Conservation (phyloP, 2,888 invertebrate species). For the Hemicrepidius hirtus region DNA sequence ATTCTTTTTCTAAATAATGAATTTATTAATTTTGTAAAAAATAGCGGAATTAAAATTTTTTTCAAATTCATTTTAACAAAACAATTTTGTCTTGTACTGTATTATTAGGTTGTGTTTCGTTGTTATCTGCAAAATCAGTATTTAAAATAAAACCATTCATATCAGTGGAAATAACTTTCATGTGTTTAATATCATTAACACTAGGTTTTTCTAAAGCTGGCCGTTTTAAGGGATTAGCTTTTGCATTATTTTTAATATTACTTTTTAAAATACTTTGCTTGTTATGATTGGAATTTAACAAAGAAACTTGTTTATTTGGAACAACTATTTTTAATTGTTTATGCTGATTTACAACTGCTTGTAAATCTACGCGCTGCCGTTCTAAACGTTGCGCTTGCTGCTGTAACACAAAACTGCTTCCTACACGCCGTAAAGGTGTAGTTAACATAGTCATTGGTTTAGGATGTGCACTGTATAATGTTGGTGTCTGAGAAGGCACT, state of each 20-base stretch:
- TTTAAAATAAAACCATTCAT: conserved; percentile 67
- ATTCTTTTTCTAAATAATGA: no score
- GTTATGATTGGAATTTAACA: conserved; percentile 54
- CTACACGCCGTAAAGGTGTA: conserved; percentile 76
- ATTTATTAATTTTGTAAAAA: background rate
- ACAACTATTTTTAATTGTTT: conserved; percentile 59
- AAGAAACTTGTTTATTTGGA: conserved; percentile 59
- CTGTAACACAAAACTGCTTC: conserved; percentile 75
- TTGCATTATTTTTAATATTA: conserved; percentile 62
- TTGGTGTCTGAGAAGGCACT: conserved; percentile 48
- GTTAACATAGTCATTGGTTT: conserved; percentile 77
- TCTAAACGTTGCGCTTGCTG: conserved; percentile 68
- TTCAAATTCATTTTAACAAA: conserved; percentile 65
- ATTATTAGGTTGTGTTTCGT: conserved; percentile 61
- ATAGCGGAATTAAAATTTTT: no score
- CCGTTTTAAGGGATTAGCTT: conserved; percentile 58
- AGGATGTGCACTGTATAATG: conserved; percentile 74
- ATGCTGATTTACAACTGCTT: conserved; percentile 64
- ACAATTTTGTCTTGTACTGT: conserved; percentile 64
- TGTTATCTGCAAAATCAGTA: conserved; percentile 65
- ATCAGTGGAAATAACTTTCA: conserved; percentile 61
- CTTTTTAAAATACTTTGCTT: conserved; percentile 57
- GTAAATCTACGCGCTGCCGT: conserved; percentile 67
- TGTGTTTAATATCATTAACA: conserved; percentile 65
- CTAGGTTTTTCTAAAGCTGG: conserved; percentile 62